Evolutionary conservation across 2,797 vertebrate genomes (phyloP), one percentile per base, ranked within the genome.

Genomic region (Erpetoichthys calabaricus): DNA sequence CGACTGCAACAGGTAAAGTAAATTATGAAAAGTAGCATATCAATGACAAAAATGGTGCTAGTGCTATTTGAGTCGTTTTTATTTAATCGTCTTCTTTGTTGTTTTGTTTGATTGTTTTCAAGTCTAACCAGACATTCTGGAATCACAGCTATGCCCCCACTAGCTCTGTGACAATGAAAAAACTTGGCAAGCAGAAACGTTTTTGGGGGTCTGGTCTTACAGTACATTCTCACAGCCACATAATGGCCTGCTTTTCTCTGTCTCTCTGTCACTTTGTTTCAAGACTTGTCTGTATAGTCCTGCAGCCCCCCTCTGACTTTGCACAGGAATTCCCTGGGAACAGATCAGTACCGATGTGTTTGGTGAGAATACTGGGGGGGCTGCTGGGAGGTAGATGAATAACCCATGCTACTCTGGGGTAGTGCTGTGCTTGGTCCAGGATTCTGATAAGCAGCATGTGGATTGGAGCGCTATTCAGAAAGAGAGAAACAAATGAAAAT

Each of bases 301-400:
- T 64, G 73, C 78, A 74, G 76, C 77, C 8, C 65, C 47, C 64
- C 73, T 1, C 7, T 77, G 63, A 68, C 80, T 70, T 82, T 75
- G 80, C 83, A 73, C 59, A 56, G 73, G 69, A 70, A 46, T 72
- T 64, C 57, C 60, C 68, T 72, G 62, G 68, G 60, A 9, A 80
- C 79, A 68, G 76, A 77, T 97, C 90, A 98, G 92, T 97, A 98
- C 86, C 96, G 92, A 67, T 96, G 96, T 6, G 89, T 91, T 80
- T 97, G 96, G 70, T 99, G 96, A 6, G 96, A 97, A 92, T 97
- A 99, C 86, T 99, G 96, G 67, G 94, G 96, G 41, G 93, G 96
- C 88, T 97, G 96, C 89, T 99, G 96, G 86, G 96, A 97, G 93
- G 94, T 97, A 95, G 94, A 76, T 88, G 94, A 97, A 79, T 97